Evolutionary conservation across 2,888 invertebrate species (phyloP), one percentile per base, ranked within the genome.

Genomic region (Agrochola lota): DNA sequence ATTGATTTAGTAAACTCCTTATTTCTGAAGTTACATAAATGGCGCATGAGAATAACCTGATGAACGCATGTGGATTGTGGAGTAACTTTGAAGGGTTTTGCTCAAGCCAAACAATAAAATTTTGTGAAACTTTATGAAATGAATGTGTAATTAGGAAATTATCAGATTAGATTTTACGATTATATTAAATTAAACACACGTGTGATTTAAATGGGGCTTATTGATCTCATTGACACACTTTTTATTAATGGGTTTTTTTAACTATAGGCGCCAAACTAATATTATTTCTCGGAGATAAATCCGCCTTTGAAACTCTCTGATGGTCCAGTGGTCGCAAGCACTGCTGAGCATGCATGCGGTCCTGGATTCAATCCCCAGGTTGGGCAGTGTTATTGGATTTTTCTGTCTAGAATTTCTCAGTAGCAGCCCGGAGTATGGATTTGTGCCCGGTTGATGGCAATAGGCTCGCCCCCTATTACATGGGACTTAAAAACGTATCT

Each of bases 1-100:
- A n/a, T n/a, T 40, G 40, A 77, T 77, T 70, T 82, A 49, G 57
- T 81, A 35, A 43, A 35, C 49, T 75, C 2, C 23, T 35, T 35
- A 26, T 69, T 57, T 52, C n/a, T 35, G 26, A 23, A 35, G 17
- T 62, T n/a, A n/a, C 23, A 9, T 62, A 17, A n/a, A 46, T 23
- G 7, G 23, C 7, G 23, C 63, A 52, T 23, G 57, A 64, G 11
- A 71, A 71, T 11, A 64, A 71, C 9, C 40, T 46, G 60, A 35
- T 26, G 11, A 26, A 63, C 62, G 6, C 23, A 35, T n/a, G 55
- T 17, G 7, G 6, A 46, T 26, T n/a, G 55, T 17, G 7, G 6
- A 46, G 15, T 30, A n/a, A 67, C 20, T 67, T 15, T 15, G 6
- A n/a, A 23, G 2, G 11, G 12, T 43, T 40, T 46, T 49, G 11